These are phyloP conservation scores for Eretmochelys imbricata DNA, from an alignment of 2,113 vertebrate species.

Conservation along the genomic window DNA sequence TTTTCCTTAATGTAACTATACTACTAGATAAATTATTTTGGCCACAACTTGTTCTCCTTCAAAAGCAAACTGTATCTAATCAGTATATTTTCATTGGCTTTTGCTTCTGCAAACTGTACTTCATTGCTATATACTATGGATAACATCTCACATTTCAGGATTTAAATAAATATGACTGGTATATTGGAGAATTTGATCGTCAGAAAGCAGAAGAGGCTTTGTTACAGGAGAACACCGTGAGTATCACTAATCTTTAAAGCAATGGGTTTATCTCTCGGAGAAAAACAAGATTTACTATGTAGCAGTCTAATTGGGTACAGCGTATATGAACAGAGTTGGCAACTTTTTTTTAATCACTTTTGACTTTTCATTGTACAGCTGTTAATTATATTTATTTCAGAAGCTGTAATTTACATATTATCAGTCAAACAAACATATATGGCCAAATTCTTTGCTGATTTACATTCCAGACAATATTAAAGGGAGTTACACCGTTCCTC, in stretches of 20 bases:
- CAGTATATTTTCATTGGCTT: neutral
- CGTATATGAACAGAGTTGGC: neutral
- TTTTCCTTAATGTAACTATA: neutral
- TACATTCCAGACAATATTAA: neutral
- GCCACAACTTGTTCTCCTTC: neutral
- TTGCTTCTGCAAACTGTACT: slow-evolving; percentile 7
- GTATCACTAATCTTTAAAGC: neutral
- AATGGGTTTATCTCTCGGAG: neutral
- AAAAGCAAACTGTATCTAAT: neutral
- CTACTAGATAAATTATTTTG: neutral
- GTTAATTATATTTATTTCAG: neutral
- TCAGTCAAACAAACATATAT: neutral
- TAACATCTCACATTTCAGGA: slow-evolving; percentile 69
- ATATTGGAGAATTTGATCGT: slow-evolving; percentile 81
- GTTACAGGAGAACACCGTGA: slow-evolving; percentile 84
- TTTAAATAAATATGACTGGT: slow-evolving; percentile 81
- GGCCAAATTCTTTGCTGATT: neutral
- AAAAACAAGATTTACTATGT: neutral
- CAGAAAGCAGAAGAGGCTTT: slow-evolving; percentile 85
- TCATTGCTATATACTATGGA: slow-evolving; percentile 11
- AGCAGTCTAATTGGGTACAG: neutral
- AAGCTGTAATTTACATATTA: neutral
- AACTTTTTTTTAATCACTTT: neutral
- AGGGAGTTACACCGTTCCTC: neutral
- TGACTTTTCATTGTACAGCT: neutral